Evolutionary conservation across 2,888 invertebrate species (phyloP), one percentile per base, ranked within the genome.

Genomic region (Odontothrips loti): DNA sequence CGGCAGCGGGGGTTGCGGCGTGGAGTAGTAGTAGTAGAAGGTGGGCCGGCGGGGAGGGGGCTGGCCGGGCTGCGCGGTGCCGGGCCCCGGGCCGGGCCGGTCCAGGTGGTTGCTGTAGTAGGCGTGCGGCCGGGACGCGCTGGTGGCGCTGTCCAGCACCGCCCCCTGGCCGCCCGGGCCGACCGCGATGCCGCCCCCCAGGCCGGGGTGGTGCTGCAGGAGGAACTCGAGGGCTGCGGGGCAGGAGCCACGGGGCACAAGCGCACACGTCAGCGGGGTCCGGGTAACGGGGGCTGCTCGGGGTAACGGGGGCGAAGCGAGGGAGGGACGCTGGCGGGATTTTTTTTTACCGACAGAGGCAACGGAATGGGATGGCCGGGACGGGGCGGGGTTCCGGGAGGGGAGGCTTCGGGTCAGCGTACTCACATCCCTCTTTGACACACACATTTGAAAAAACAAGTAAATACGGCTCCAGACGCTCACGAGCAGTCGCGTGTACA

Each of bases 1-100:
- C 85, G 86, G 83, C 85, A 84, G 81, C 85, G 86, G 34, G 17
- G 79, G 48, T 80, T 79, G 17, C 75, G 47, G 47, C 75, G 80
- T 79, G 80, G 23, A 34, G 79, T 81, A 80, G 80, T 81, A 82
- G 80, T 80, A 82, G 47, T 81, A 82, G 81, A 81, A 81, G 43
- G 80, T 79, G 68, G 47, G 68, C 48, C 79, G 51, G 29, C 43
- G 79, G n/a, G 81, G 43, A 27, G 82, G 80, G 8, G 82, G 82
- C 6, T 83, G 83, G 47, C 79, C 80, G 82, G 82, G 82, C 82
- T 83, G 82, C 79, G 83, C 82, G 75, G 82, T 82, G 79, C 80
- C 81, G 83, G 82, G 27, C 82, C 80, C 47, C 83, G 83, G 81
- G 83, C 51, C 81, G 82, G 82, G 79, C 80, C 81, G 17, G 47